Evolutionary conservation across 2,113 vertebrate genomes (phyloP).

Genomic region (Alligator sinensis): DNA sequence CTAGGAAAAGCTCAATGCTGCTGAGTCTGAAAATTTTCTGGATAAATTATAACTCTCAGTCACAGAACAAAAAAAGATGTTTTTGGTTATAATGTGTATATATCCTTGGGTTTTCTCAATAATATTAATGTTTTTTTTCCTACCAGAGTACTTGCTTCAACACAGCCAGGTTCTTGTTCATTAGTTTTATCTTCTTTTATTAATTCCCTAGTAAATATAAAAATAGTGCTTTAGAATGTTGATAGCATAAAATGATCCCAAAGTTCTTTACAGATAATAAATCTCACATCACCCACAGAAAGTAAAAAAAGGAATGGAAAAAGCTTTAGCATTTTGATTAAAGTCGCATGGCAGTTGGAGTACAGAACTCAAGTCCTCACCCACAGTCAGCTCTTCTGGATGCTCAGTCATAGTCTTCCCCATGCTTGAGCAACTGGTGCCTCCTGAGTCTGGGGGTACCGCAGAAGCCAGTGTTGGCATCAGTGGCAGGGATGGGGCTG

Average conservation of each 20-base stretch:
- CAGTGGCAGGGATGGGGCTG: too few species aligned
- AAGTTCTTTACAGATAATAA: slow-evolving; percentile 5
- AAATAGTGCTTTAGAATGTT: slow-evolving; percentile 31
- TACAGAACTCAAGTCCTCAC: neutral
- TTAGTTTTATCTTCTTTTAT: slow-evolving; percentile 43
- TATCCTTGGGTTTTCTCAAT: neutral
- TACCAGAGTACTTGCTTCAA: neutral
- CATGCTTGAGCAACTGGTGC: too few species aligned
- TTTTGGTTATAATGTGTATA: neutral
- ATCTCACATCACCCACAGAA: neutral
- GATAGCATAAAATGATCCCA: neutral
- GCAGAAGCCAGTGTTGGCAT: too few species aligned
- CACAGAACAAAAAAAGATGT: neutral
- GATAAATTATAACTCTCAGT: neutral
- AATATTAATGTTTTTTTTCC: neutral
- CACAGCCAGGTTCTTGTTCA: slow-evolving; percentile 19
- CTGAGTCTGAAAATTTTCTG: neutral
- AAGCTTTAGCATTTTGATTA: neutral
- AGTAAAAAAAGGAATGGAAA: neutral
- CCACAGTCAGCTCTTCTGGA: accelerated
- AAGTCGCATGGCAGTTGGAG: neutral
- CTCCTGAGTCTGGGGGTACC: too few species aligned
- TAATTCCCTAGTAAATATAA: slow-evolving; percentile 26
- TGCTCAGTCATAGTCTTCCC: accelerated
- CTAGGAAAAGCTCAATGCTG: neutral